A percentile compares a stretch with the other conserved stretches of the same genome.
These are phyloP conservation scores for Brachynemurus nebulosus DNA, from an alignment of 2,888 invertebrate species.

Conservation along the genomic window DNA sequence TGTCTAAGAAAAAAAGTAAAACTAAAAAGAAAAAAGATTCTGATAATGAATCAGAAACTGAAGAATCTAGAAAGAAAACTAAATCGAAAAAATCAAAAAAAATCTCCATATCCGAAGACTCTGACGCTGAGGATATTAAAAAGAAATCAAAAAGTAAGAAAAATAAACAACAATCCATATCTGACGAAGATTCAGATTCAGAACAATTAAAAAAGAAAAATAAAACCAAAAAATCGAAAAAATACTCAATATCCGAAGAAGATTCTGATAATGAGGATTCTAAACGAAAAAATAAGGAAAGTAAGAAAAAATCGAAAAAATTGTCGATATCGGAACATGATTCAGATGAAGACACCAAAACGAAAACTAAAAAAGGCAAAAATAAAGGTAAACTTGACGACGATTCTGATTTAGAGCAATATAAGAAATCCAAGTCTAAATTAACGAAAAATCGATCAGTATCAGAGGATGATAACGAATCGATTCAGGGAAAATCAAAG, in stretches of 20 bases:
- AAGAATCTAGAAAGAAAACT: conserved; percentile 30
- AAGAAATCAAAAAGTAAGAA: conserved; percentile 25
- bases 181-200: conserved; percentile 18
- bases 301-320: no score
- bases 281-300: not conserved
- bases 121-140: conserved; percentile 33
- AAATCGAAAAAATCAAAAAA: conserved; percentile 26
- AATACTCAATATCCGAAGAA: conserved; percentile 10
- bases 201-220: not conserved
- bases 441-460: no score
- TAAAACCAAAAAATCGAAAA: conserved; percentile 25
- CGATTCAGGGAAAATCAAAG: conserved; percentile 5
- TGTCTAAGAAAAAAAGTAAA: conserved; percentile 33
- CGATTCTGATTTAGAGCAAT: no score
- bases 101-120: conserved; percentile 27
- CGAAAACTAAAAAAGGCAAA: conserved; percentile 5
- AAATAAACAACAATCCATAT: conserved; percentile 29
- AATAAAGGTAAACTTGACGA: no score
- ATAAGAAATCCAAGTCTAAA: no score
- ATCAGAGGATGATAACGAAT: no score
- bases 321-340: conserved; percentile 19
- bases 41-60: conserved; percentile 22
- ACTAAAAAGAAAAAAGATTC: conserved; percentile 35
- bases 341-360: conserved; percentile 17
- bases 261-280: not conserved